These are phyloP conservation scores for Horisme vitalbata DNA, from an alignment of 2,888 invertebrate species.

Conservation along the genomic window DNA sequence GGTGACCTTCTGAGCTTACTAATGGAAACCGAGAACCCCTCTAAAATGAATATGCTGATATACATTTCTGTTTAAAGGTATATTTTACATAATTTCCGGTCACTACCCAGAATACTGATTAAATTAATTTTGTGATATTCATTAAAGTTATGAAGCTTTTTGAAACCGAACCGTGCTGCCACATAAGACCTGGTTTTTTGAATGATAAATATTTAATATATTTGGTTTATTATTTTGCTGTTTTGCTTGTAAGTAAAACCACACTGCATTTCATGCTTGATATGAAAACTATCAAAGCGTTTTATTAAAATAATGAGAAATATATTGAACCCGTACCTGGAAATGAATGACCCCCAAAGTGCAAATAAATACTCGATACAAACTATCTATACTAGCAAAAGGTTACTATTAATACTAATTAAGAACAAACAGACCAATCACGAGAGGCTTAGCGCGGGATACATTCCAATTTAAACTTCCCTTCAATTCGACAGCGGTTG, in stretches of 20 bases:
- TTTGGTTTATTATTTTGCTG: not conserved
- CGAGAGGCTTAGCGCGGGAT: conserved; percentile 80
- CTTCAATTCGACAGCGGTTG: conserved; percentile 67
- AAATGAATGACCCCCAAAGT: not conserved
- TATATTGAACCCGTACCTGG: not conserved
- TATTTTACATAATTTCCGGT: conserved; percentile 77
- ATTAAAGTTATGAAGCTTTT: conserved; percentile 21
- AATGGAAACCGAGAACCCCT: conserved; percentile 72
- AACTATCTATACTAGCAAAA: conserved; percentile 46
- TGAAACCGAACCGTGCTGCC: conserved; percentile 2
- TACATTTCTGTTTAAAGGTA: conserved; percentile 69
- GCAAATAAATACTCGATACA: not conserved
- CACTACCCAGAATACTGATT: conserved; percentile 69
- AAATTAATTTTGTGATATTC: conserved; percentile 44
- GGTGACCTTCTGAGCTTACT: conserved; percentile 63
- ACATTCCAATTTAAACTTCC: conserved; percentile 83
- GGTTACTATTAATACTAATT: conserved; percentile 80
- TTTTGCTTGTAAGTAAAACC: not conserved
- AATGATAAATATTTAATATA: not conserved
- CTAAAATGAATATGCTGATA: conserved; percentile 77
- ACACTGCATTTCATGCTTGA: not conserved
- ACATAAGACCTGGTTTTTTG: not conserved
- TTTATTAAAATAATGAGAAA: not conserved
- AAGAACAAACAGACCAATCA: conserved; percentile 81
- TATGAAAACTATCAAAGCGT: not conserved